These are phyloP conservation scores for Dromas ardeola DNA, from an alignment of 2,113 vertebrate genomes.

Conservation along the genomic window DNA sequence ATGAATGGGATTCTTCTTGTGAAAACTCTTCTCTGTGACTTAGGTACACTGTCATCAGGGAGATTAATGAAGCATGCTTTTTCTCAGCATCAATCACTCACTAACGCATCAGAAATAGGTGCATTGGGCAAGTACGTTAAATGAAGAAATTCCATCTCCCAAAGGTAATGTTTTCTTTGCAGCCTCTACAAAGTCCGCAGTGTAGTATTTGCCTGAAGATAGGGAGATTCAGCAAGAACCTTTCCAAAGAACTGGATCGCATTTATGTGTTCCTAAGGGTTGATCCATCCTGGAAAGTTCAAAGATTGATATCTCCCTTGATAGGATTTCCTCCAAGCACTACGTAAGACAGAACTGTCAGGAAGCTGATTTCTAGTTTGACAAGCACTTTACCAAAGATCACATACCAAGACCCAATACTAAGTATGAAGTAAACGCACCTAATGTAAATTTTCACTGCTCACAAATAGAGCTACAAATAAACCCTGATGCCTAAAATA, in stretches of 20 bases:
- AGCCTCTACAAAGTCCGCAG: neutral
- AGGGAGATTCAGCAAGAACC: neutral
- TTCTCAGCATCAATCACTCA: neutral
- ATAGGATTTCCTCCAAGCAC: constrained; percentile 2
- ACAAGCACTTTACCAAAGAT: neutral
- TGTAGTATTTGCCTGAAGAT: neutral
- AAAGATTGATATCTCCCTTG: neutral
- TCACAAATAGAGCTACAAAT: constrained; percentile 36
- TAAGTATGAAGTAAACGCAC: neutral
- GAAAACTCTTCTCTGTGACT: neutral
- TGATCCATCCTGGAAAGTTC: constrained; percentile 15
- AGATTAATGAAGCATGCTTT: neutral
- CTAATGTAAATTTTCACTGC: neutral
- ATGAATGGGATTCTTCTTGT: neutral
- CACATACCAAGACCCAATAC: neutral
- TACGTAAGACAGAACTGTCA: neutral
- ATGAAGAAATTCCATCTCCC: neutral
- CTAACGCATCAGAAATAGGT: neutral
- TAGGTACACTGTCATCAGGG: neutral
- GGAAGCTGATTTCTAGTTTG: neutral
- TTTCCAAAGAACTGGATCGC: neutral
- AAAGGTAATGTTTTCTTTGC: neutral
- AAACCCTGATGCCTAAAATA: neutral
- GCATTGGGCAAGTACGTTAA: neutral
- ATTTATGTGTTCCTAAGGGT: neutral